Evolutionary conservation across 2,797 vertebrate species (phyloP).

Genomic region (Ctenochaetus hawaiiensis): DNA sequence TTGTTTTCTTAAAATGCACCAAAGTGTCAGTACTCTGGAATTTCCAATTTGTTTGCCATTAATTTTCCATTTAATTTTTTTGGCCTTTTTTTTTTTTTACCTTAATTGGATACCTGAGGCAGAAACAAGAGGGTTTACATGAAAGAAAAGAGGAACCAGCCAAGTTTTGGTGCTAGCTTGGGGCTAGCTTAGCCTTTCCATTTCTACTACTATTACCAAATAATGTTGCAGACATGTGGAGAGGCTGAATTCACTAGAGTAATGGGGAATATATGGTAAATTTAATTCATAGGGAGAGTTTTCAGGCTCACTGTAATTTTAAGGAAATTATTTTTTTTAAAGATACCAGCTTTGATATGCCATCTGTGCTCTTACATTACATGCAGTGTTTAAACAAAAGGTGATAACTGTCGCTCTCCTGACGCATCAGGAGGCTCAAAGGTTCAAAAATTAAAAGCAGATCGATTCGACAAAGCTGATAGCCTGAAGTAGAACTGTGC

Average conservation of each 20-base stretch:
- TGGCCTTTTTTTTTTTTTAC: neutral
- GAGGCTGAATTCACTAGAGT: neutral
- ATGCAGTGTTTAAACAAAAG: constrained; percentile 21
- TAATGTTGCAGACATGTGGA: neutral
- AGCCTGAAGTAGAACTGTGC: constrained; percentile 7
- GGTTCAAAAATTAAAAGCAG: constrained; percentile 4
- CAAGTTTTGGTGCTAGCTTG: neutral
- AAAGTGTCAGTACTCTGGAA: neutral
- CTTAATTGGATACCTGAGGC: neutral
- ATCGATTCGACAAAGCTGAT: neutral
- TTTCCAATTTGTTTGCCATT: neutral
- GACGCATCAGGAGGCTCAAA: constrained; percentile 10
- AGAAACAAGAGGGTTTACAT: neutral
- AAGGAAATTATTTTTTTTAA: neutral
- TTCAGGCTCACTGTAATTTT: neutral
- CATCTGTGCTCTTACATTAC: constrained; percentile 14
- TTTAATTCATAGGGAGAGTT: neutral
- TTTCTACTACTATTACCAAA: neutral
- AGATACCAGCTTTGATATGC: constrained; percentile 16
- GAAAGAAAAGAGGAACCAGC: neutral
- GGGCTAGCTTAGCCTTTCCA: neutral
- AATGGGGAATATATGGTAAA: neutral
- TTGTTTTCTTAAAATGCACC: neutral
- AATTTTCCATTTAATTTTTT: neutral
- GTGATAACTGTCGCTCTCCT: constrained; percentile 23